Base-by-base conservation (phyloP, 2,888 invertebrate genomes). In the Crioceris asparagi region DNA sequence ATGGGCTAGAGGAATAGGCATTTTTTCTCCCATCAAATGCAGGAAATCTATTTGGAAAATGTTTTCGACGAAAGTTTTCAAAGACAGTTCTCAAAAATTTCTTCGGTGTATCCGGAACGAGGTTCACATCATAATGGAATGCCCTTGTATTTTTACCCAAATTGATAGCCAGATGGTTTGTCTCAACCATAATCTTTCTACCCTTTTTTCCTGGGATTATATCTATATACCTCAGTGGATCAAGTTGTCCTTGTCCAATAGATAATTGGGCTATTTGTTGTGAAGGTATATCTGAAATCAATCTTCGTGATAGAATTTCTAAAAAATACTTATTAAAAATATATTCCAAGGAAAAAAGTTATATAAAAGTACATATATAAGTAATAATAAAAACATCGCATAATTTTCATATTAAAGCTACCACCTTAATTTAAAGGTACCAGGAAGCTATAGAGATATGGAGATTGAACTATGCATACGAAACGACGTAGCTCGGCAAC, bases 71-170 rank as follows among this genome's bases (percentile, higher is more conserved):
- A 53, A 12, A 64, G 54, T 25, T 30, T 42, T 38, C 62, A 53
- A 45, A 44, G 2, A 71, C 74, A 1, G 43, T 33, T 1, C 75
- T 64, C 35, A 77, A 51, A 46, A 78, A 62, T 48, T 72, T 75
- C 50, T 78, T 83, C 0, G 84, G 83, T 29, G 61, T 73, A 11
- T 83, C 81, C 0, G 85, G 84, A 1, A 57, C 65, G 21, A 85
- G 70, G 1, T 62, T 68, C 0, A 91, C 81, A 52, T 96, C 94
- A 60, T 96, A 96, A 54, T 96, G 93, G 54, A 71, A 62, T 0
- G 71, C 69, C 1, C 47, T 49, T 4, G 56, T 44, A 4, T 70
- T 62, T 18, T 38, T 43, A 19, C 49, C 48, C 34, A 50, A 34
- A 29, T 2, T 49, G 38, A 35, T 33, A 14, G 66, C 60, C 33